Conservation (phyloP, 2,113 vertebrate species). For the Hippocampus guttulatus region DNA sequence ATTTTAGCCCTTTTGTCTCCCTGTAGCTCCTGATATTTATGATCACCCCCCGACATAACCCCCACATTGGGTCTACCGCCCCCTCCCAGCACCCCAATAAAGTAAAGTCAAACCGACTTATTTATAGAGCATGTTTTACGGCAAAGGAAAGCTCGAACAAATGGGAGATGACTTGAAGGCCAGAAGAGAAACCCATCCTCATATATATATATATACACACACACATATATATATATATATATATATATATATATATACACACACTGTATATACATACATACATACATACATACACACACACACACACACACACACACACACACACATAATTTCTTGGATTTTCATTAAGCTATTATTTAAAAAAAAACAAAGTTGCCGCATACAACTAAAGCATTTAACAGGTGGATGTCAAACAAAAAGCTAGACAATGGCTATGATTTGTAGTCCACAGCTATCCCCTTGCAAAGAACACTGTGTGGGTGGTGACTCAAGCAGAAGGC, state of each 20-base stretch:
- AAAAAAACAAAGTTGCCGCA: too few relatives aligned
- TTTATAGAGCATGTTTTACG: constrained; percentile 1
- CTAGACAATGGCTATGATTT: constrained; percentile 20
- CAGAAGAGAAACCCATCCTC: not conserved
- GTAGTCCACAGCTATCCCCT: constrained; percentile 27
- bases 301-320: too few relatives aligned
- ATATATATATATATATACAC: too few relatives aligned
- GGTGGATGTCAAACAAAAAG: too few relatives aligned
- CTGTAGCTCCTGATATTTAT: constrained; percentile 84
- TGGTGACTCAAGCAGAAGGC: constrained; percentile 33
- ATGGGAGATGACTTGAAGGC: not conserved
- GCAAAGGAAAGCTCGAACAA: constrained; percentile 32
- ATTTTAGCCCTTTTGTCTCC: constrained; percentile 86
- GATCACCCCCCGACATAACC: constrained; percentile 76
- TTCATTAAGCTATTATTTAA: too few relatives aligned
- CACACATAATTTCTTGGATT: too few relatives aligned
- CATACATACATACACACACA: too few relatives aligned
- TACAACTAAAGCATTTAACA: too few relatives aligned
- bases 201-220: too few relatives aligned
- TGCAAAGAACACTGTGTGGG: constrained; percentile 16
- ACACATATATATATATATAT: too few relatives aligned
- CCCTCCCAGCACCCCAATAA: constrained; percentile 45
- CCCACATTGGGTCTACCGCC: constrained; percentile 65
- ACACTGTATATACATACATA: too few relatives aligned
- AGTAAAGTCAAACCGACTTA: constrained; percentile 34